Percentiles rank a stretch among this genome's conserved stretches.
Evolutionary conservation across 2,113 vertebrate species (phyloP).

Genomic region (Pseudopipra pipra): DNA sequence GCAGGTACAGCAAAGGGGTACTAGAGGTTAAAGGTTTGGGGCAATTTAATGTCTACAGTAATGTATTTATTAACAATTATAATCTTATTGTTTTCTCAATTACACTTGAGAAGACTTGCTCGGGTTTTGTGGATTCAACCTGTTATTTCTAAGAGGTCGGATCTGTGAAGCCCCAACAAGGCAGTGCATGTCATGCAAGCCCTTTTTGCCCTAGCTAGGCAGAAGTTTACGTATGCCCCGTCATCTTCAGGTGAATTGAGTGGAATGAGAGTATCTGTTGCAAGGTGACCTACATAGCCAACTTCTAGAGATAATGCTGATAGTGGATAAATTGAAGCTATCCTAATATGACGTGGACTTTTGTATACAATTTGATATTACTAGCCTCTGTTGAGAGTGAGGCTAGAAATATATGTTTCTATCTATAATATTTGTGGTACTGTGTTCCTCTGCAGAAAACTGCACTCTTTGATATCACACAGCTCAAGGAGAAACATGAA

Average conservation of each 20-base stretch:
- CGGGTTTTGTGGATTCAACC: not conserved
- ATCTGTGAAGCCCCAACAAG: not conserved
- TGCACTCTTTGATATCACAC: not conserved
- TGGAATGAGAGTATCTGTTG: not conserved
- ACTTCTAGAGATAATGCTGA: not conserved
- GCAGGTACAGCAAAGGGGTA: constrained; percentile 25
- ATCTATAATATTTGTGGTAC: not conserved
- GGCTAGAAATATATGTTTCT: not conserved
- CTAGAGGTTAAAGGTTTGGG: not conserved
- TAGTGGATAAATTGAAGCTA: not conserved
- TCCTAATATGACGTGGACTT: not conserved
- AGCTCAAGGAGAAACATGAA: not conserved
- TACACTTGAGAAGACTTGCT: not conserved
- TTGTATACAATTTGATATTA: not conserved
- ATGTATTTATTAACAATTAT: not conserved
- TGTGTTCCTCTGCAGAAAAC: not conserved
- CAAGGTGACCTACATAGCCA: not conserved
- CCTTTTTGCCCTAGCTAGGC: not conserved
- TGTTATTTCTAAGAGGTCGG: not conserved
- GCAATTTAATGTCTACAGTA: not conserved
- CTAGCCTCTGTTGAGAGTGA: not conserved
- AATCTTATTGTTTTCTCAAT: not conserved
- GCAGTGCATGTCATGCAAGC: not conserved
- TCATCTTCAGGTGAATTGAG: not conserved
- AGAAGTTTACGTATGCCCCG: not conserved